phyloP scores from a whole-genome alignment of 2,797 vertebrate genomes.

The Danio choprae region DNA sequence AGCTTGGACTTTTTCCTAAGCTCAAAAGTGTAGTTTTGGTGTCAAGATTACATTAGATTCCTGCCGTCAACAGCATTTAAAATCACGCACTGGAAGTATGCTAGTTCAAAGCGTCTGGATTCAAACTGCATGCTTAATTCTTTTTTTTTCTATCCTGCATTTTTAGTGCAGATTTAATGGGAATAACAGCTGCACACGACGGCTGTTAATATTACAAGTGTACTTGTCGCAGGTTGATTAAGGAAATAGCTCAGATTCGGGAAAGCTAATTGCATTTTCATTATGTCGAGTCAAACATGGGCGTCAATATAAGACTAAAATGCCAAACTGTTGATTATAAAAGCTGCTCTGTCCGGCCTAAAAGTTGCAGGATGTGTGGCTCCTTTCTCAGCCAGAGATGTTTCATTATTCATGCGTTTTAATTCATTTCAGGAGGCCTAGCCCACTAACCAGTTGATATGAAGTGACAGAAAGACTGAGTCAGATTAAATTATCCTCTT shows the following conservation, averaged over 20 bases:
- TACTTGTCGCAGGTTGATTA: constrained; percentile 53
- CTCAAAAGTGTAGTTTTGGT: background rate
- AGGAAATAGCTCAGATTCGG: constrained; percentile 40
- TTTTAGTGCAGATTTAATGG: constrained; percentile 16
- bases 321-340: constrained; percentile 74
- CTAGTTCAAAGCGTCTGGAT: constrained; percentile 35
- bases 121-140: constrained; percentile 35
- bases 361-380: constrained; percentile 51
- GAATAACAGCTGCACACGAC: constrained; percentile 52
- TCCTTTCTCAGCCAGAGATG: constrained; percentile 62
- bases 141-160: constrained; percentile 1
- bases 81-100: constrained; percentile 15
- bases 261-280: constrained; percentile 43
- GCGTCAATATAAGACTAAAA: constrained; percentile 52
- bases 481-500: constrained; percentile 82
- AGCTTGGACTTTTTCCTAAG: background rate
- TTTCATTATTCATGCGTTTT: constrained; percentile 78
- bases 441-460: constrained; percentile 71
- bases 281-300: constrained; percentile 40
- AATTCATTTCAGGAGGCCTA: constrained; percentile 71
- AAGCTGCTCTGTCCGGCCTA: constrained; percentile 67
- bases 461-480: constrained; percentile 73
- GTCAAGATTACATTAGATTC: constrained; percentile 7
- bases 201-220: constrained; percentile 59
- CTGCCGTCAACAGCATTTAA: constrained; percentile 26